Percentiles rank a stretch among this genome's conserved stretches.
phyloP scores from a whole-genome alignment of 2,888 invertebrate species.

The Candidula unifasciata region DNA sequence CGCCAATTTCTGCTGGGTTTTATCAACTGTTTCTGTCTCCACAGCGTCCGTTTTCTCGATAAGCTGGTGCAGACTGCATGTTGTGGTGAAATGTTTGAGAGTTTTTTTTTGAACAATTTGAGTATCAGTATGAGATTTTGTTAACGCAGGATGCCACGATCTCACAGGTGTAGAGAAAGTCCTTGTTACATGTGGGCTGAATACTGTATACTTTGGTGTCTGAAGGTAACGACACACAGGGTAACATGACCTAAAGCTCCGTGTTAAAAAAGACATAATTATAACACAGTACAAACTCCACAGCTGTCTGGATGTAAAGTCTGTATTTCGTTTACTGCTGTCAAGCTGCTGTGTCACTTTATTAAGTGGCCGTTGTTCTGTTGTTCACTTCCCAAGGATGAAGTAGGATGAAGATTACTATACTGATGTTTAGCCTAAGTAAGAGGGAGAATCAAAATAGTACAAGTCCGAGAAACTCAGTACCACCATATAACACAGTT shows the following conservation, averaged over 20 bases:
- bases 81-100: not conserved
- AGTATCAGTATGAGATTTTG: not conserved
- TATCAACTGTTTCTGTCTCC: not conserved
- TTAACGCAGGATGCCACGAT: not conserved
- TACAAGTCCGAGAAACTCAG: too few relatives aligned
- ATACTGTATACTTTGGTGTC: not conserved
- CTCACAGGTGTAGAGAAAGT: not conserved
- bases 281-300: too few relatives aligned
- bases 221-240: not conserved
- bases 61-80: not conserved
- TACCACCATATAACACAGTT: too few relatives aligned
- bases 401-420: too few relatives aligned
- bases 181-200: not conserved
- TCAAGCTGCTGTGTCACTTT: too few relatives aligned
- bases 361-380: too few relatives aligned
- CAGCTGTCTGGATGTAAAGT: too few relatives aligned
- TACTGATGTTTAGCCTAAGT: too few relatives aligned
- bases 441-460: too few relatives aligned
- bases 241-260: not conserved
- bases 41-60: not conserved
- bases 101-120: not conserved
- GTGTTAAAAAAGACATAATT: not conserved
- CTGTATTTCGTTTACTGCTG: too few relatives aligned
- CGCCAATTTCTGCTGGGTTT: conserved; percentile 10
- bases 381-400: too few relatives aligned